Base-by-base conservation (phyloP, 2,888 invertebrate species). In the Apamea epomidion region DNA sequence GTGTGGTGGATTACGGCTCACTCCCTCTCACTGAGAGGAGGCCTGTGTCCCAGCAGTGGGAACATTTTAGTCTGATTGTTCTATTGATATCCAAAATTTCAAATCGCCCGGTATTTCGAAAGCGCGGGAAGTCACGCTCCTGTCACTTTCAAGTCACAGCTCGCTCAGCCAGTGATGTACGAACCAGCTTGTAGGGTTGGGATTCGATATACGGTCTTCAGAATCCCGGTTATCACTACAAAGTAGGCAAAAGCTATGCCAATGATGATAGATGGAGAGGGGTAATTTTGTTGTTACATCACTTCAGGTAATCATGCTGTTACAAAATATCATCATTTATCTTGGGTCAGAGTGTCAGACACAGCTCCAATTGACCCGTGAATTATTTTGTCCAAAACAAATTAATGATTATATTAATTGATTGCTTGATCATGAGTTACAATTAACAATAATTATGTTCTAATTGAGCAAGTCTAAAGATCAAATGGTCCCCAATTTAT, bases 351-450 rank as follows among this genome's bases (percentile, higher is more conserved):
- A 37, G 70, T 16, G 16, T 71, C 37, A 16, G 25, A 18, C n/a
- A 29, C 65, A 21, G 64, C n/a, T 58, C 65, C 70, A 71, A 64
- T 81, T 81, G 42, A 77, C 32, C 58, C 42, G 1, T 51, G 21
- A 76, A 77, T 82, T 51, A 12, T 65, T 76, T 70, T 14, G 37
- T 42, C 16, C n/a, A 58, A 21, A 48, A 64, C 48, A n/a, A 76
- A 82, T 32, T 32, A 45, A 70, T 42, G 6, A 37, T 42, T 42
- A 45, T 25, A 18, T 77, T 77, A 71, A 78, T 83, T 65, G n/a
- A 64, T 82, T 76, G 21, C 5, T 54, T 58, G 83, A 68, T 78
- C 82, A 54, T 82, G 81, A 45, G 42, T 21, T 45, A 1, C 21
- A 65, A 48, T 80, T 48, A 65, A 58, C n/a, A 79, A 32, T 54